Evolutionary conservation across 2,113 vertebrate genomes (phyloP).

Genomic region (Etheostoma cragini): DNA sequence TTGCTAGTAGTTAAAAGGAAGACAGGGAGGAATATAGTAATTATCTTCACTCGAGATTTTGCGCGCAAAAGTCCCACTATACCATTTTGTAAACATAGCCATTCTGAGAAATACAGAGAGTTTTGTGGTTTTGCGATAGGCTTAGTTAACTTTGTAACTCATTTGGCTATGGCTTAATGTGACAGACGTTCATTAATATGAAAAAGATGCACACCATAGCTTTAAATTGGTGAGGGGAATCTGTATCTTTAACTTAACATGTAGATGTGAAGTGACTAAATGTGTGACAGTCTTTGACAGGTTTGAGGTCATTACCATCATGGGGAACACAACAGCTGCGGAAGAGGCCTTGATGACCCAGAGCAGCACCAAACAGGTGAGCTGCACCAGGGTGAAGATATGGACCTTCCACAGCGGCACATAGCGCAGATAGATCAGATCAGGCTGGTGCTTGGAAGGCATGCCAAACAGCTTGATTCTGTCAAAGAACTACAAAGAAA

Average conservation of each 20-base stretch:
- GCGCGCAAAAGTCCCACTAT: too few relatives aligned
- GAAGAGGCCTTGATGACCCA: constrained; percentile 95
- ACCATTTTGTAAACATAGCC: too few relatives aligned
- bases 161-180: too few relatives aligned
- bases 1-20: too few relatives aligned
- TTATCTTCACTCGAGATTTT: too few relatives aligned
- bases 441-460: constrained; percentile 95
- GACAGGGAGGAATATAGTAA: too few relatives aligned
- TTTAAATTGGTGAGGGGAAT: neutral
- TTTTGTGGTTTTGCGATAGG: too few relatives aligned
- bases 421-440: constrained; percentile 94
- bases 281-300: neutral
- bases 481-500: constrained; percentile 90
- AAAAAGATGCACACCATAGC: too few relatives aligned
- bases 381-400: constrained; percentile 93
- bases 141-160: too few relatives aligned
- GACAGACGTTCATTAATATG: too few relatives aligned
- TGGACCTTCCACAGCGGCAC: constrained; percentile 97
- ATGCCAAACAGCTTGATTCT: constrained; percentile 95
- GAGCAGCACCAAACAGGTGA: constrained; percentile 91
- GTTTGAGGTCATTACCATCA: constrained; percentile 89
- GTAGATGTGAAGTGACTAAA: neutral
- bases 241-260: neutral
- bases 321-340: constrained; percentile 95
- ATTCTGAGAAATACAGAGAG: too few relatives aligned